These are phyloP conservation scores for Oplegnathus fasciatus DNA, from an alignment of 2,113 vertebrate species.

Conservation along the genomic window DNA sequence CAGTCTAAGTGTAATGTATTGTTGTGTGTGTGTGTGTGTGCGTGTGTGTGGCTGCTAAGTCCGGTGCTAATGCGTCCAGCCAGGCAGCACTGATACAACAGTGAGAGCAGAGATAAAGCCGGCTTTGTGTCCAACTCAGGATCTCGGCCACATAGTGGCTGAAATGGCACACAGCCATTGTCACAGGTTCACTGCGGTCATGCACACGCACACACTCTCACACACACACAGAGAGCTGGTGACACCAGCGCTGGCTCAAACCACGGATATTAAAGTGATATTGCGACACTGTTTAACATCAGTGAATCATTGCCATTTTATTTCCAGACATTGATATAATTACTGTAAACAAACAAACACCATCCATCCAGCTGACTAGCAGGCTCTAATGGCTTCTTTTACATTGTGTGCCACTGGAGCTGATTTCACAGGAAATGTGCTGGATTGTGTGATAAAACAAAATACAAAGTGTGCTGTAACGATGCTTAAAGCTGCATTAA, in stretches of 20 bases:
- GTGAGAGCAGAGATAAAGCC: constrained; percentile 74
- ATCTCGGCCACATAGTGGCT: constrained; percentile 68
- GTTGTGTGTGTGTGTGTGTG: constrained; percentile 49
- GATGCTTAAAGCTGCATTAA: not conserved
- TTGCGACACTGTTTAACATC: constrained; percentile 21
- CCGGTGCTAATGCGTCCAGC: constrained; percentile 70
- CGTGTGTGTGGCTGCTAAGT: constrained; percentile 48
- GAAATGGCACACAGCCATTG: constrained; percentile 74
- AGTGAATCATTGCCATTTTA: constrained; percentile 10
- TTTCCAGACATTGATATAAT: constrained; percentile 26
- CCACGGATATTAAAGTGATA: constrained; percentile 36
- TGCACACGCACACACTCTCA: constrained; percentile 34
- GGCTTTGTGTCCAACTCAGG: constrained; percentile 77
- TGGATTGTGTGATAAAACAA: not conserved
- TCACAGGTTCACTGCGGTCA: constrained; percentile 75
- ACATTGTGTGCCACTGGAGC: not conserved
- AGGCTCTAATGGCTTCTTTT: not conserved
- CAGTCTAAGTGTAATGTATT: constrained; percentile 54
- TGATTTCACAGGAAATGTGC: constrained; percentile 15
- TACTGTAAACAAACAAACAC: constrained; percentile 33
- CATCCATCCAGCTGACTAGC: constrained; percentile 3
- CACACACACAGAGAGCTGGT: constrained; percentile 17
- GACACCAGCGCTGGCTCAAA: constrained; percentile 10
- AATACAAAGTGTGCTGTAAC: not conserved
- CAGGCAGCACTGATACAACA: constrained; percentile 78